Evolutionary conservation across 2,888 invertebrate genomes (phyloP), one percentile per base, ranked within the genome.

Genomic region (Synanthedon andrenaeformis): DNA sequence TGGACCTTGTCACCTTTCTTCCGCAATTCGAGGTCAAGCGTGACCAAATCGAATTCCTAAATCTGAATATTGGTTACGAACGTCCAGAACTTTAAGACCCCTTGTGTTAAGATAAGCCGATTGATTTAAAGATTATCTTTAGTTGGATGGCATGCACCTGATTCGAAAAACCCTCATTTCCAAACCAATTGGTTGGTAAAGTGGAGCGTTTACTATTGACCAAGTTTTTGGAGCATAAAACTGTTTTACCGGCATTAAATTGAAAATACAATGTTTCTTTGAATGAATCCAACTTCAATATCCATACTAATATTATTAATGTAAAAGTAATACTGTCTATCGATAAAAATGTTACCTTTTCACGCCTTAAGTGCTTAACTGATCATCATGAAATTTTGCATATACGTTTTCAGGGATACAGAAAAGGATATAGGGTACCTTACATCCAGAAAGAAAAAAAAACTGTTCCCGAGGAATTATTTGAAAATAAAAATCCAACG

Each of bases 1-100:
- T 68, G 65, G 66, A 72, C 62, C 72, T 69, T 66, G 72, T 68
- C 75, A 76, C 76, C 72, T 82, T 82, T 83, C 85, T 85, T 85
- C 84, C 82, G 81, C 70, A 75, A 76, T 60, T 62, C 76, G 80
- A 84, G 85, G 82, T 80, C 83, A 74, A 63, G 67, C 81, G 80
- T 82, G 82, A 81, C 82, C 74, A 67, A 71, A 65, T 65, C 71
- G 63, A 79, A 85, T 82, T 77, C 79, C 74, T 73, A 66, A 57
- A 65, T 64, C 61, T 60, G 67, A 74, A 71, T 74, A 74, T 70
- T 71, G 61, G 51, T 35, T 53, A 51, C 51, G 52, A 51, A 59
- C 56, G 51, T 48, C 53, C 54, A 64, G 58, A 63, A 54, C 62
- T 63, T 61, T 51, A 54, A 58, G 67, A 71, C 41, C 67, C 60